phyloP scores from a whole-genome alignment of 1,140 invertebrate genomes.

The Cecropterus lyciades region DNA sequence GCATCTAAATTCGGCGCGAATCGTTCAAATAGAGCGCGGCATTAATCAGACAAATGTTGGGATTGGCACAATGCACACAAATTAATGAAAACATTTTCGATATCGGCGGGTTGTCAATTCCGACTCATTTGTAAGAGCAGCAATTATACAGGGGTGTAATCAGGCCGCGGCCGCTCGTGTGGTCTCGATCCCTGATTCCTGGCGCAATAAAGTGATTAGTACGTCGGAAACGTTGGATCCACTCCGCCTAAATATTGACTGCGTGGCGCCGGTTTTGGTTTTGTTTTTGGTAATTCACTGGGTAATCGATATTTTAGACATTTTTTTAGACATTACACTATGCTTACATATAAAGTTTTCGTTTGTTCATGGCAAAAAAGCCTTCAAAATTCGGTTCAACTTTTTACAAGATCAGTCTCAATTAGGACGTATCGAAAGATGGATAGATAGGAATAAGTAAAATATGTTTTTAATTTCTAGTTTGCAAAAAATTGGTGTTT shows the following conservation, averaged over 20 bases:
- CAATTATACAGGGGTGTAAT: constrained; percentile 74
- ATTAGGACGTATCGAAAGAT: too few relatives aligned
- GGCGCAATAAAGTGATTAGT: constrained; percentile 71
- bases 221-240: constrained; percentile 37
- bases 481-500: too few relatives aligned
- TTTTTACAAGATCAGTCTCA: too few relatives aligned
- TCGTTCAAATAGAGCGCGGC: constrained; percentile 23
- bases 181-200: constrained; percentile 55
- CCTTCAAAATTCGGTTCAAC: too few relatives aligned
- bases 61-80: constrained; percentile 72
- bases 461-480: too few relatives aligned
- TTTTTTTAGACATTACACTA: too few relatives aligned
- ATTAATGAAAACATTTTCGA: constrained; percentile 75
- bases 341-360: too few relatives aligned
- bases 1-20: constrained; percentile 31
- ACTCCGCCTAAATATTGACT: constrained; percentile 38
- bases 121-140: constrained; percentile 71
- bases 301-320: neutral
- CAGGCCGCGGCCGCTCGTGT: constrained; percentile 52
- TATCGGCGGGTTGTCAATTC: constrained; percentile 58
- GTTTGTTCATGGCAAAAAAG: too few relatives aligned
- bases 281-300: constrained; percentile 17
- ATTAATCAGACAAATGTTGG: constrained; percentile 68
- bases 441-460: too few relatives aligned
- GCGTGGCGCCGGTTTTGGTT: constrained; percentile 20